A percentile compares a stretch with the other conserved stretches of the same genome.
Conservation (phyloP, 2,888 invertebrate genomes). For the Lochmaea crataegi region DNA sequence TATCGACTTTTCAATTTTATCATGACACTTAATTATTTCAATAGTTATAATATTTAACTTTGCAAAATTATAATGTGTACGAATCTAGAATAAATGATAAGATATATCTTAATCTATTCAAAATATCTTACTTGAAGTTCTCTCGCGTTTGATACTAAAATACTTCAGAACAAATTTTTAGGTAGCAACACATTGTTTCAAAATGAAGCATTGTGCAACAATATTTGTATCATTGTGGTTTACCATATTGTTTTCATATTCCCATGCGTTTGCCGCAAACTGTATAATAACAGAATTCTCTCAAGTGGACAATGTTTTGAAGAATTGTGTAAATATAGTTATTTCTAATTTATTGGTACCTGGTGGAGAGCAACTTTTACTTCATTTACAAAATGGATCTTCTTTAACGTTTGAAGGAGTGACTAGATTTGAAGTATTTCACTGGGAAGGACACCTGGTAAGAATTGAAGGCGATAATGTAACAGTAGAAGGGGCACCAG, state of each 20-base stretch:
- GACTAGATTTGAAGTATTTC: conserved; percentile 29
- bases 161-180: neutral
- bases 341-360: conserved; percentile 37
- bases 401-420: conserved; percentile 35
- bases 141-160: neutral
- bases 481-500: conserved; percentile 33
- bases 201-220: neutral
- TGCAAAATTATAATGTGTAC: too few species aligned
- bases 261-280: neutral
- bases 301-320: conserved; percentile 23
- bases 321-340: conserved; percentile 29
- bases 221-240: neutral
- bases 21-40: too few species aligned
- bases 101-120: too few species aligned
- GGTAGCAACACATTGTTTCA: neutral
- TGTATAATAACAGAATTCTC: conserved; percentile 32
- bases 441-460: conserved; percentile 38
- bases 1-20: too few species aligned
- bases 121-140: too few species aligned
- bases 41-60: too few species aligned
- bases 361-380: conserved; percentile 28
- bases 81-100: too few species aligned
- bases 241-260: neutral
- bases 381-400: conserved; percentile 27
- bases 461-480: conserved; percentile 33